Percentiles rank a stretch among this genome's conserved stretches.
Conservation (phyloP, 1,140 invertebrate species). For the Micrasema minimum region DNA sequence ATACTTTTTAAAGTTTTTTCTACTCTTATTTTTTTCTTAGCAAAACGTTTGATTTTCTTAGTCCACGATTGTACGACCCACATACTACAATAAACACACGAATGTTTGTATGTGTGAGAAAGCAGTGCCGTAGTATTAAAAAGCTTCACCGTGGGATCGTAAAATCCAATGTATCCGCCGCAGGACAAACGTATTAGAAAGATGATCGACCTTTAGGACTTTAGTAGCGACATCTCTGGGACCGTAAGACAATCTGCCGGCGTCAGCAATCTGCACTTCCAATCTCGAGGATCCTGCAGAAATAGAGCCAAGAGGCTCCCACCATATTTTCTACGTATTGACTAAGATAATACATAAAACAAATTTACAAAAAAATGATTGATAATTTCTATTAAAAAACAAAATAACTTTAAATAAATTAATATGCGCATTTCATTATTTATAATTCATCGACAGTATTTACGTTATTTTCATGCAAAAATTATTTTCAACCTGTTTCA, state of each 20-base stretch:
- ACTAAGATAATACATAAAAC: not conserved
- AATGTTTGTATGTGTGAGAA: no score
- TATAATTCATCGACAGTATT: no score
- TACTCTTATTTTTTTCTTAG: no score
- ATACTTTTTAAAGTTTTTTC: no score
- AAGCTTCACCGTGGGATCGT: slow-evolving; percentile 36
- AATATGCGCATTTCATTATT: no score
- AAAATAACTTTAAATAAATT: not conserved
- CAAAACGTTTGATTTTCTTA: no score
- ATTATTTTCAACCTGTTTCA: no score
- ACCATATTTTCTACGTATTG: no score
- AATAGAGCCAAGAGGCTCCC: not conserved
- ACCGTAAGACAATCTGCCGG: slow-evolving; percentile 31
- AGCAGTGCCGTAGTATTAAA: slow-evolving; percentile 2
- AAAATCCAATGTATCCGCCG: slow-evolving; percentile 41
- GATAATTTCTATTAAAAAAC: not conserved
- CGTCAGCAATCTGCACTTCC: slow-evolving; percentile 45
- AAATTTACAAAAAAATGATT: not conserved
- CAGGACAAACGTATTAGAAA: slow-evolving; percentile 49
- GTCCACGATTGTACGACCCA: no score
- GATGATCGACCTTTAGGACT: slow-evolving; percentile 44
- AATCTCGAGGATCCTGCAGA: slow-evolving; percentile 38
- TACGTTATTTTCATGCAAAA: no score
- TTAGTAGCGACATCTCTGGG: slow-evolving; percentile 17
- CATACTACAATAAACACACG: no score